phyloP scores from a whole-genome alignment of 2,113 vertebrate species.

The Cricetomys ansorgei region DNA sequence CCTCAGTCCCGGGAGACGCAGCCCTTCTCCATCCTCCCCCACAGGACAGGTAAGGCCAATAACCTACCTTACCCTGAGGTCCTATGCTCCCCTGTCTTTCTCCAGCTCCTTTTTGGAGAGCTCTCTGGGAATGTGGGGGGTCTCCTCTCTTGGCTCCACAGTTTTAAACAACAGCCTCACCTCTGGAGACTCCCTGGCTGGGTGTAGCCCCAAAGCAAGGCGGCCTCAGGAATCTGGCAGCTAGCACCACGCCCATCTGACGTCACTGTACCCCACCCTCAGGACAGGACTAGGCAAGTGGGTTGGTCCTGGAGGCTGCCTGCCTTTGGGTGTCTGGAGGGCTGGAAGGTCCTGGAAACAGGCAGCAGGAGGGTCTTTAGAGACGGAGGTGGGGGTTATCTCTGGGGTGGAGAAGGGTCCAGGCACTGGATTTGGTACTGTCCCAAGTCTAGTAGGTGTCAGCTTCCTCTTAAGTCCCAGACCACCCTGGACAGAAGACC shows the following conservation, averaged over 20 bases:
- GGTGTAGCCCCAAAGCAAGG: conserved; percentile 85
- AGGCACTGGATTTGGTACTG: neutral
- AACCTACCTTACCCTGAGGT: conserved; percentile 32
- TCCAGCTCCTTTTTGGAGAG: neutral
- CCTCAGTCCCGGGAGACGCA: neutral
- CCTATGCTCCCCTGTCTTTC: neutral
- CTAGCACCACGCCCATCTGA: conserved; percentile 88
- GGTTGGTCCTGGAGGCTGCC: neutral
- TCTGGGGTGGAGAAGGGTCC: neutral
- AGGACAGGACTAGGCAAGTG: conserved; percentile 69
- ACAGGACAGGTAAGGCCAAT: neutral
- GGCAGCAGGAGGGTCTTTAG: neutral
- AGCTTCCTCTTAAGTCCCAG: neutral
- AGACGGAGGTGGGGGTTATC: neutral
- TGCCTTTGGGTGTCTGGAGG: neutral
- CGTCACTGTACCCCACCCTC: conserved; percentile 31
- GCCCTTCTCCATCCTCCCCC: neutral
- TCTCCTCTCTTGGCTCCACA: conserved; percentile 43
- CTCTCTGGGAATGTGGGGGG: conserved; percentile 29
- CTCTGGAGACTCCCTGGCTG: conserved; percentile 84
- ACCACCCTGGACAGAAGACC: neutral
- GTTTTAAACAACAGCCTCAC: conserved; percentile 89
- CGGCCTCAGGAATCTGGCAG: conserved; percentile 89
- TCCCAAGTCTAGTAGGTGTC: neutral
- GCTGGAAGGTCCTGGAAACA: neutral